Evolutionary conservation across 2,797 vertebrate genomes (phyloP).

Genomic region (Adelosebastes latens): DNA sequence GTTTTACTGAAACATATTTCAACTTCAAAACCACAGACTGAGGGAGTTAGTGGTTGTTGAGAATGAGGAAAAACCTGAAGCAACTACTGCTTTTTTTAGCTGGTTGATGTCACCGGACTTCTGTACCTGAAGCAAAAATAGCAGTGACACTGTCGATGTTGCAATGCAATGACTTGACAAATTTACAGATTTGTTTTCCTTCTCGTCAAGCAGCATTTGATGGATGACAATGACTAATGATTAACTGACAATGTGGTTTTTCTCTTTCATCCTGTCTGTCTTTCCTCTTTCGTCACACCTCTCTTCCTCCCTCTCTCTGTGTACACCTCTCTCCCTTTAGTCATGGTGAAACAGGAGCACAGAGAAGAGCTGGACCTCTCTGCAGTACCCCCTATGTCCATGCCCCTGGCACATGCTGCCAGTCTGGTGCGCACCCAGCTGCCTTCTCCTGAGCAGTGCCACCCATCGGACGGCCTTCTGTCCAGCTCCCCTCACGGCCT

Average conservation of each 20-base stretch:
- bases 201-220: conserved; percentile 2
- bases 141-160: background rate
- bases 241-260: conserved; percentile 27
- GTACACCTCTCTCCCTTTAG: conserved; percentile 73
- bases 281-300: conserved; percentile 16
- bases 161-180: conserved; percentile 8
- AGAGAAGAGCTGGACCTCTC: conserved; percentile 92
- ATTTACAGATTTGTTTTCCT: background rate
- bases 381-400: conserved; percentile 84
- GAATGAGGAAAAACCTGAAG: conserved; percentile 16
- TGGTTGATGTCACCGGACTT: conserved; percentile 9
- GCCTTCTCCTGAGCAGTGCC: conserved; percentile 91
- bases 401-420: conserved; percentile 82
- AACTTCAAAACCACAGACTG: background rate
- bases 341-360: conserved; percentile 95
- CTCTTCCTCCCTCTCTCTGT: conserved; percentile 1
- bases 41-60: background rate
- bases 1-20: background rate
- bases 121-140: background rate
- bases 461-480: conserved; percentile 88
- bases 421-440: conserved; percentile 86
- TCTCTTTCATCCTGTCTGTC: conserved; percentile 15
- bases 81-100: background rate
- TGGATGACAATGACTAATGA: background rate
- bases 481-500: conserved; percentile 89